These are phyloP conservation scores for Zenarchopterus dispar DNA, from an alignment of 2,797 vertebrate species.

Conservation along the genomic window DNA sequence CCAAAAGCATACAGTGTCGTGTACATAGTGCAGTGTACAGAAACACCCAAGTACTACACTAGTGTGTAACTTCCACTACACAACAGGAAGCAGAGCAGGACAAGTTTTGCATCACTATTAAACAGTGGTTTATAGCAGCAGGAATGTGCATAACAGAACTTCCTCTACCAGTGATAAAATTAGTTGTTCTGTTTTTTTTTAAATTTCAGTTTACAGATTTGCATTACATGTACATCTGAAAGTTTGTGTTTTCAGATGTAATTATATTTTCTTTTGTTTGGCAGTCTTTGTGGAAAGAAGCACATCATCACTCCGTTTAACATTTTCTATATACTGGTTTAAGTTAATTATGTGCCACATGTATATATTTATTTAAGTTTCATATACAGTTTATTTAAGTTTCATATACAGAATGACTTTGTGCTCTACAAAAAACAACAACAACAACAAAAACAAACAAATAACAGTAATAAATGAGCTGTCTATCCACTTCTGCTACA, in stretches of 20 bases:
- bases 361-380: no score
- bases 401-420: no score
- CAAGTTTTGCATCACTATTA: constrained; percentile 14
- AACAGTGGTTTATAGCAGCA: neutral
- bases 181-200: neutral
- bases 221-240: neutral
- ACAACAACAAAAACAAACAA: neutral
- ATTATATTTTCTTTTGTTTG: no score
- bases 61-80: constrained; percentile 59
- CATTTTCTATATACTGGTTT: no score
- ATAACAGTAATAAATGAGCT: neutral
- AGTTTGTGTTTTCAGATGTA: no score
- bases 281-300: no score
- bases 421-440: no score
- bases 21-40: neutral
- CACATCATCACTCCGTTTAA: no score
- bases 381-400: no score
- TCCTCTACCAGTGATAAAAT: neutral
- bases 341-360: no score
- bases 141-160: neutral
- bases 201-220: neutral
- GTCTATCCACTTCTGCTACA: neutral
- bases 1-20: constrained; percentile 7
- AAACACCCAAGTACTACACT: constrained; percentile 26
- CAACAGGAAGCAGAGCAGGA: constrained; percentile 73